These are phyloP conservation scores for Caracal caracal DNA, from an alignment of 2,113 vertebrate genomes.

Conservation along the genomic window DNA sequence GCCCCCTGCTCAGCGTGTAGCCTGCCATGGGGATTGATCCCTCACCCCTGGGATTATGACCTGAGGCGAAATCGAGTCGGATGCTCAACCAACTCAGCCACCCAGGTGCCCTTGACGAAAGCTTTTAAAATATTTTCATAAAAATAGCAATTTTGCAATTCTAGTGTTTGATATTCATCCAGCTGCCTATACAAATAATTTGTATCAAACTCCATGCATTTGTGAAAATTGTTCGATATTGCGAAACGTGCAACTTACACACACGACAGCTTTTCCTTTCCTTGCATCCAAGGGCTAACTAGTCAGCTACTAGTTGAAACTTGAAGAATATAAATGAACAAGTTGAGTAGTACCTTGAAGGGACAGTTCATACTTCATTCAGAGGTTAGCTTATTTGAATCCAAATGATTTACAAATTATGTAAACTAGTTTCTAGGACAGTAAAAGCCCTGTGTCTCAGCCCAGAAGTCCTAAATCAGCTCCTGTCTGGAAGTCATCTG, in stretches of 20 bases:
- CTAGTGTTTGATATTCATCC: background rate
- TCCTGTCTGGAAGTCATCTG: slow-evolving; percentile 72
- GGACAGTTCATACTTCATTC: background rate
- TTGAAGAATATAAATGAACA: background rate
- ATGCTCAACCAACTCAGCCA: no score
- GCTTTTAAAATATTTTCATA: background rate
- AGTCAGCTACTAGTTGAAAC: background rate
- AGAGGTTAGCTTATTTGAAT: slow-evolving; percentile 19
- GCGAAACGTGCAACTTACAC: background rate
- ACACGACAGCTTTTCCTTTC: background rate
- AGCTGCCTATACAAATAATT: background rate
- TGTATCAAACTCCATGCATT: background rate
- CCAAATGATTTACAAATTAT: slow-evolving; percentile 43
- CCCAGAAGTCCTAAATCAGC: slow-evolving; percentile 46
- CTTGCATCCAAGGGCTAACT: background rate
- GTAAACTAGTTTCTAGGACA: slow-evolving; percentile 26
- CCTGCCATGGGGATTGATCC: no score
- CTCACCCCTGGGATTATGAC: no score
- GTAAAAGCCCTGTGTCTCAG: slow-evolving; percentile 16
- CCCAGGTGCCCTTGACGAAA: background rate
- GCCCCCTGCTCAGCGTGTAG: no score
- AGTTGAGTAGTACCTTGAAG: background rate
- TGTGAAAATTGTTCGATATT: background rate
- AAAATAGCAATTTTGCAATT: background rate
- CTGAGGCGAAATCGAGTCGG: no score